Evolutionary conservation across 2,797 vertebrate genomes (phyloP).

Genomic region (Scolopax rusticola): DNA sequence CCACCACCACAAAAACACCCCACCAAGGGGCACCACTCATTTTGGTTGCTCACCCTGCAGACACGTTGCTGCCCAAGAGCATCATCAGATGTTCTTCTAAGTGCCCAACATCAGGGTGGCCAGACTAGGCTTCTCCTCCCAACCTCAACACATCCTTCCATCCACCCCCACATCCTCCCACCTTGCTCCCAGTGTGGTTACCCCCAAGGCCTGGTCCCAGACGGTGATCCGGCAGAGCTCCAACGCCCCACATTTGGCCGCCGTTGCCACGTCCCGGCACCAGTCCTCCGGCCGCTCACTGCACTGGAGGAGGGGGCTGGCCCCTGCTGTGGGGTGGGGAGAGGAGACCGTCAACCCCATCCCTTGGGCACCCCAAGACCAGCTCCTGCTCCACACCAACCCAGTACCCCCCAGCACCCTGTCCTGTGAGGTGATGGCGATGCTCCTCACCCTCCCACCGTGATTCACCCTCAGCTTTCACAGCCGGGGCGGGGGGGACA

Average conservation of each 20-base stretch:
- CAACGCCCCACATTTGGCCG: conserved; percentile 87
- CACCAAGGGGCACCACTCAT: fast-evolving
- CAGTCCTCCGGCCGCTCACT: conserved; percentile 85
- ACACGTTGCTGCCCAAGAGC: fast-evolving
- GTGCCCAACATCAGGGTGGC: fast-evolving
- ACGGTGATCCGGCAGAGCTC: conserved; percentile 87
- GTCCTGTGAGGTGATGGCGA: fast-evolving
- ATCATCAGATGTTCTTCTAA: not conserved
- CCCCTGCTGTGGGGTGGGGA: conserved; percentile 75
- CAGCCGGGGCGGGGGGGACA: fast-evolving
- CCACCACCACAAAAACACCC: not conserved
- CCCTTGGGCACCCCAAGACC: fast-evolving
- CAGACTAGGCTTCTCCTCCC: not conserved
- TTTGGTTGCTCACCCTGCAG: not conserved
- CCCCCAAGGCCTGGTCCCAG: conserved; percentile 89
- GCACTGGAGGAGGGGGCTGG: conserved; percentile 88
- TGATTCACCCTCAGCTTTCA: not conserved
- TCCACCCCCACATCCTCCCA: fast-evolving
- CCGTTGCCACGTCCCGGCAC: conserved; percentile 89
- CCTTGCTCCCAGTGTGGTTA: conserved; percentile 59
- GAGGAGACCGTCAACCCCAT: not conserved
- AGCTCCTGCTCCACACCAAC: fast-evolving
- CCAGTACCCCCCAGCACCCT: not conserved
- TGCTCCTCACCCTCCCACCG: not conserved
- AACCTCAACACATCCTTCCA: too few species aligned